Evolutionary conservation across 1,140 invertebrate species (phyloP), one percentile per base, ranked within the genome.

Genomic region (Psilanteris sp.): DNA sequence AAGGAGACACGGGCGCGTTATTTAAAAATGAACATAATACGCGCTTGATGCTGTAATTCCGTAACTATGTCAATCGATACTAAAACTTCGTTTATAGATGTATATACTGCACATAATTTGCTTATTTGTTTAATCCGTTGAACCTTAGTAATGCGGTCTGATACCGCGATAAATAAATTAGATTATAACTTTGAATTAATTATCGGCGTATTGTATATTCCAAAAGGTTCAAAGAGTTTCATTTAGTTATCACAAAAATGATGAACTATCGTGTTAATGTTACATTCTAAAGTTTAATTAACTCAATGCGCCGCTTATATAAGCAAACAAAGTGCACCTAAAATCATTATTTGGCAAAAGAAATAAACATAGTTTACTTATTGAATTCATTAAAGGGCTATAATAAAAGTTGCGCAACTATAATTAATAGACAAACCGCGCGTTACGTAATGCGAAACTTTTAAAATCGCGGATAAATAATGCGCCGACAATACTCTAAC

Each of bases 41-140:
- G 44, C 41, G 39, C 44, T 46, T 62, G 57, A 62, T 50, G 34
- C 32, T 62, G 44, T 50, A 62, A 62, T 62, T 62, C 27, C 46
- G 61, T 52, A 66, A 66, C 37, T 66, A 66, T 66, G 46, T 66
- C 46, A 66, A 66, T 66, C 46, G 54, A 66, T 54, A 66, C 36
- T 26, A 54, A 54, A 66, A 66, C 46, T 52, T 66, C 37, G 46
- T 52, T 66, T 34, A 20, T 34, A 54, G 46, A 54, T 54, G 20
- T 66, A 39, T 26, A 54, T 44, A 20, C 37, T 50, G 26, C 39
- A 39, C 57, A 62, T 61, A 62, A 48, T 50, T 62, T 41, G 57
- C 44, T 48, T 62, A 48, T 50, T 50, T 50, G 43, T 29, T 62
- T 50, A 41, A 62, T 62, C 32, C 34, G 18, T 41, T 26, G 34